Conservation (phyloP, 2,797 vertebrate species). For the Anguilla megastoma region DNA sequence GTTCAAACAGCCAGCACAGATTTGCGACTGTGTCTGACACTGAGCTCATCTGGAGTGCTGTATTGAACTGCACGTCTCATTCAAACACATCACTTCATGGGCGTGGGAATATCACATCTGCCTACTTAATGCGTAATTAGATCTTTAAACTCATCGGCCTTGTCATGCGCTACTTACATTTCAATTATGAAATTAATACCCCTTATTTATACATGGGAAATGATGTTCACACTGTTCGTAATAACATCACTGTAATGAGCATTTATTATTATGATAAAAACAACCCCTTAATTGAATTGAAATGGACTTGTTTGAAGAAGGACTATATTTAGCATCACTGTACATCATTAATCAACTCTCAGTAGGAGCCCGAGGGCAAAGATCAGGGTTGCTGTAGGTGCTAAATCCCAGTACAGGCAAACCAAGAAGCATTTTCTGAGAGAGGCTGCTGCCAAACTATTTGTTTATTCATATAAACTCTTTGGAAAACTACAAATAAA, state of each 20-base stretch:
- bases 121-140: background rate
- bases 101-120: background rate
- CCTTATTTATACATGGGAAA: background rate
- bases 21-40: background rate
- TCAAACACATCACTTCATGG: background rate
- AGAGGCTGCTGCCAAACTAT: background rate
- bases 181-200: background rate
- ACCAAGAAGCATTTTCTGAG: background rate
- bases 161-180: background rate
- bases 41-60: background rate
- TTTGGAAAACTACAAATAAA: no score
- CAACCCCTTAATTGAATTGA: background rate
- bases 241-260: background rate
- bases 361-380: background rate
- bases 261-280: slow-evolving; percentile 9
- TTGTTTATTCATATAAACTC: background rate
- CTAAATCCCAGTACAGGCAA: background rate
- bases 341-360: background rate
- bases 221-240: background rate
- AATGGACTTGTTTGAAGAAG: background rate
- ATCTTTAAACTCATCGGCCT: background rate
- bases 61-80: background rate
- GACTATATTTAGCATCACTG: background rate
- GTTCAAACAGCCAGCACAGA: background rate
- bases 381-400: background rate